phyloP scores from a whole-genome alignment of 2,888 invertebrate species.

The Cerastoderma edule region DNA sequence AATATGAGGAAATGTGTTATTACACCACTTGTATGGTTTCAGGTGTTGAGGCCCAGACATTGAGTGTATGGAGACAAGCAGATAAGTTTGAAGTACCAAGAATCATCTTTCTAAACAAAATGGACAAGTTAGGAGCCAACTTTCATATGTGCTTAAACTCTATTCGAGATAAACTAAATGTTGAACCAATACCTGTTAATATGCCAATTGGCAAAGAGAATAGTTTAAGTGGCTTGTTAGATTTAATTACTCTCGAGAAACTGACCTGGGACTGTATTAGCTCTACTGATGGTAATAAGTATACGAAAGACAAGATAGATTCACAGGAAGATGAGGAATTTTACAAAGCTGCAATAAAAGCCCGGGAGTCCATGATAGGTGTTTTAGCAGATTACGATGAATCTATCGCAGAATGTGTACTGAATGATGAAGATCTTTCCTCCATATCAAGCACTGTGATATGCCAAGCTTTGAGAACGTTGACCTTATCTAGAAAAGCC shows the following conservation, averaged over 20 bases:
- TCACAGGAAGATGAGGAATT: slow-evolving; percentile 71
- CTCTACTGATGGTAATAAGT: slow-evolving; percentile 62
- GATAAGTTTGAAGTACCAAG: slow-evolving; percentile 92
- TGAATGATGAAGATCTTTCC: slow-evolving; percentile 87
- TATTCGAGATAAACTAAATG: slow-evolving; percentile 89
- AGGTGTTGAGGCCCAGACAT: slow-evolving; percentile 98
- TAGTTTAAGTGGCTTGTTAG: slow-evolving; percentile 87
- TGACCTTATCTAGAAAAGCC: slow-evolving; percentile 86
- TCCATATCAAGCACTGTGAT: slow-evolving; percentile 85
- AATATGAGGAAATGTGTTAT: too few species aligned
- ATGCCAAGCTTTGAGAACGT: slow-evolving; percentile 88
- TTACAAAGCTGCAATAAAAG: slow-evolving; percentile 87
- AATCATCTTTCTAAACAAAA: slow-evolving; percentile 96
- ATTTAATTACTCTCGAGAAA: slow-evolving; percentile 90
- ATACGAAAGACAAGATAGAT: slow-evolving; percentile 77
- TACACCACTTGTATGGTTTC: slow-evolving; percentile 32
- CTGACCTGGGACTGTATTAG: slow-evolving; percentile 87
- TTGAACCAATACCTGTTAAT: slow-evolving; percentile 89
- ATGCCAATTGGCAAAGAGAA: slow-evolving; percentile 86
- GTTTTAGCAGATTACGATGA: slow-evolving; percentile 92
- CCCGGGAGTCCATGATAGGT: slow-evolving; percentile 90
- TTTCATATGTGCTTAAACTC: slow-evolving; percentile 88
- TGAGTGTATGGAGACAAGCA: slow-evolving; percentile 99
- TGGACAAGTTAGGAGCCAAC: slow-evolving; percentile 93
- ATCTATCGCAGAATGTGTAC: slow-evolving; percentile 88